Conservation (phyloP, 2,888 invertebrate species). For the Latheticus oryzae region DNA sequence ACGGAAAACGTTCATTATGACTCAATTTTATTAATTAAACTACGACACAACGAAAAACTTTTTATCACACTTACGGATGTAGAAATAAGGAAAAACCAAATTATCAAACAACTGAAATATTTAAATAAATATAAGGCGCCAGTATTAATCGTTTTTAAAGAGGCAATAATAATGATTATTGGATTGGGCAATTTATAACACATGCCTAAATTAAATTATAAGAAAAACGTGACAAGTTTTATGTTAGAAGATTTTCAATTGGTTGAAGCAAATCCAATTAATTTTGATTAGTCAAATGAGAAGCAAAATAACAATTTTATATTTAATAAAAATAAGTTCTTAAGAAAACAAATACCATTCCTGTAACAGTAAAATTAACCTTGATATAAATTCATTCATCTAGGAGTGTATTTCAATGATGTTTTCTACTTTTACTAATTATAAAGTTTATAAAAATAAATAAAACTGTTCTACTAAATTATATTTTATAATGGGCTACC, state of each 20-base stretch:
- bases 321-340: too few relatives aligned
- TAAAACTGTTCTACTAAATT: neutral
- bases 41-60: too few relatives aligned
- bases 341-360: neutral
- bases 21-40: too few relatives aligned
- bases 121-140: conserved; percentile 7
- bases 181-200: conserved; percentile 17
- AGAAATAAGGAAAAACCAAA: too few relatives aligned
- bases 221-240: conserved; percentile 23
- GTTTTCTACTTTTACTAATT: conserved; percentile 20
- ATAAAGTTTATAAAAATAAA: conserved; percentile 3
- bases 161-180: too few relatives aligned
- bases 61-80: too few relatives aligned
- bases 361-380: conserved; percentile 32
- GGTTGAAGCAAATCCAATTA: conserved; percentile 18
- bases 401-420: conserved; percentile 5
- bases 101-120: conserved; percentile 6
- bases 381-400: conserved; percentile 20
- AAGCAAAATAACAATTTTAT: too few relatives aligned
- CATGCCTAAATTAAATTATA: conserved; percentile 25
- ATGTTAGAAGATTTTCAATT: conserved; percentile 20
- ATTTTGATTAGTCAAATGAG: too few relatives aligned
- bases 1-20: too few relatives aligned
- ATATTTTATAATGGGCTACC: neutral
- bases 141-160: neutral